Evolutionary conservation across 2,797 vertebrate species (phyloP).

Genomic region (Cyprinella venusta): DNA sequence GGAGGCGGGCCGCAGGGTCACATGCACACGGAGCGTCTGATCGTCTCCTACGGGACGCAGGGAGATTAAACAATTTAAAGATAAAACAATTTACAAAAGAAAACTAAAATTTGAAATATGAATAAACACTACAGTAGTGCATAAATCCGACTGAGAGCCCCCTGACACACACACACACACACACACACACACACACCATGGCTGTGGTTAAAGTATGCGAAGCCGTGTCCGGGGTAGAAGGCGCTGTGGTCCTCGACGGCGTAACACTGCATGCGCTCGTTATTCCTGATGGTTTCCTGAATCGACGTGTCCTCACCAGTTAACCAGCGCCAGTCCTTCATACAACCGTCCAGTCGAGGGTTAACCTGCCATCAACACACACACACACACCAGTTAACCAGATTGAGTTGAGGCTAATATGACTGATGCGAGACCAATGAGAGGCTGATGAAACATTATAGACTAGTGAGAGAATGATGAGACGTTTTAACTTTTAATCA

Average conservation of each 20-base stretch:
- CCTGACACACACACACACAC: too few relatives aligned
- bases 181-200: slow-evolving; percentile 72
- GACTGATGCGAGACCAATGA: too few relatives aligned
- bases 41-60: slow-evolving; percentile 62
- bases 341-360: slow-evolving; percentile 92
- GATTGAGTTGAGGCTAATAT: too few relatives aligned
- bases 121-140: too few relatives aligned
- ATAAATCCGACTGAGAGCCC: neutral
- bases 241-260: slow-evolving; percentile 81
- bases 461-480: too few relatives aligned
- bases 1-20: slow-evolving; percentile 84
- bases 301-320: slow-evolving; percentile 90
- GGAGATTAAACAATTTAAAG: neutral
- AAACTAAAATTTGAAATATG: neutral
- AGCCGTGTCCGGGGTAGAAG: slow-evolving; percentile 89
- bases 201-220: slow-evolving; percentile 86
- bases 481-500: too few relatives aligned
- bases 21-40: slow-evolving; percentile 82
- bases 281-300: slow-evolving; percentile 86
- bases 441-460: too few relatives aligned
- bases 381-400: too few relatives aligned
- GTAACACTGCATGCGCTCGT: slow-evolving; percentile 95
- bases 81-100: neutral
- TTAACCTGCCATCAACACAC: slow-evolving; percentile 81
- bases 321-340: slow-evolving; percentile 93